These are phyloP conservation scores for Prunella fulvescens DNA, from an alignment of 2,113 vertebrate genomes.

Conservation along the genomic window DNA sequence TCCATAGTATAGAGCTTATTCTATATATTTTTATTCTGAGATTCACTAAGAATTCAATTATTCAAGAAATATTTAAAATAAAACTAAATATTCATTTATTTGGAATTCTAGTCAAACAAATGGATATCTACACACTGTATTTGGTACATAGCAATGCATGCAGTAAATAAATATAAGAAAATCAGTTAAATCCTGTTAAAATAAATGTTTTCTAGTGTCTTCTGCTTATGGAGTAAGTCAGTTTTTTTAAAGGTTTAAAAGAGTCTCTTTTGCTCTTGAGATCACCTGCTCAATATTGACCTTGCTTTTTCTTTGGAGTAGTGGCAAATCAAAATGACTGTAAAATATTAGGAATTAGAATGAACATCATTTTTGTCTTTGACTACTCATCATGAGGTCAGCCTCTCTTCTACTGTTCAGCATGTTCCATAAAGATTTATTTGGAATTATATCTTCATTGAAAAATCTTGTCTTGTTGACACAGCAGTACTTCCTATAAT, in stretches of 20 bases:
- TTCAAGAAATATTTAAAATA: background rate
- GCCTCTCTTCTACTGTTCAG: background rate
- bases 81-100: background rate
- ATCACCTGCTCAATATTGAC: background rate
- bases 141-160: background rate
- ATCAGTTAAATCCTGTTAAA: background rate
- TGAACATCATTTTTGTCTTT: background rate
- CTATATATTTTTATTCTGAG: background rate
- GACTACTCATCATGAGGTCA: fast-evolving
- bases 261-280: background rate
- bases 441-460: background rate
- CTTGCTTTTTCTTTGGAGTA: background rate
- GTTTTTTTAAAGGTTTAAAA: background rate
- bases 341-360: background rate
- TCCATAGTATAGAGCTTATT: background rate
- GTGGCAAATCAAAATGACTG: background rate
- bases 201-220: background rate
- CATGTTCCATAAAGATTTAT: background rate
- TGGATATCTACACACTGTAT: background rate
- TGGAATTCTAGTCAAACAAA: background rate
- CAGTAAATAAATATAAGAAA: background rate
- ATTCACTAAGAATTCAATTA: background rate
- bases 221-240: background rate
- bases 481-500: background rate
- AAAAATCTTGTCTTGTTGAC: background rate